A percentile compares a stretch with the other conserved stretches of the same genome.
phyloP scores from a whole-genome alignment of 35 echinoderm and acorn worm species.

The Ophioderma brevispina region DNA sequence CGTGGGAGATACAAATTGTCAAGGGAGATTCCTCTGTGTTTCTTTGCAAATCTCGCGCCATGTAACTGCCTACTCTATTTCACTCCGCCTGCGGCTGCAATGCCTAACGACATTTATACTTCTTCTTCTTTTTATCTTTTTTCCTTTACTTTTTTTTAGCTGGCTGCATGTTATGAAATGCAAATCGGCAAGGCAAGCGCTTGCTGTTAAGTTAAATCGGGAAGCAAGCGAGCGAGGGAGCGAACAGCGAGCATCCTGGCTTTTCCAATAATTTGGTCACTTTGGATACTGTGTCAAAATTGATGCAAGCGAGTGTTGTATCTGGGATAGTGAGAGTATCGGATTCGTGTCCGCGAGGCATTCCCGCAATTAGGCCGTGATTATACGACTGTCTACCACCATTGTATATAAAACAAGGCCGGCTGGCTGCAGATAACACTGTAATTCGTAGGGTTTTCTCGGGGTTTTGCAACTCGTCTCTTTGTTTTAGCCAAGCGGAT shows the following conservation, averaged over 20 bases:
- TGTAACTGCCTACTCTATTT: background rate
- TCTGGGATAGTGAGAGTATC: background rate
- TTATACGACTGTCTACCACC: conserved; percentile 5
- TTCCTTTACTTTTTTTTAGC: background rate
- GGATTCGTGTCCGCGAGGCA: background rate
- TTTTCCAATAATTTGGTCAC: background rate
- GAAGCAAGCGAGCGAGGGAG: background rate
- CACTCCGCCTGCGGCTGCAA: background rate
- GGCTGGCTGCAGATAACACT: background rate
- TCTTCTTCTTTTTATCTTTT: background rate
- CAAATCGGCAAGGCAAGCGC: background rate
- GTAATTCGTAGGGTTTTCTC: too few relatives aligned
- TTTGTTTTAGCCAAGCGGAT: too few relatives aligned
- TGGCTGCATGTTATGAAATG: conserved; percentile 2
- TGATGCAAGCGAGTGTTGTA: background rate
- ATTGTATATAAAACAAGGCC: conserved; percentile 13
- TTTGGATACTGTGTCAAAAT: conserved; percentile 1
- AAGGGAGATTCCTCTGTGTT: background rate
- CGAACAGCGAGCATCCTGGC: background rate
- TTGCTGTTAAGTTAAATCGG: background rate
- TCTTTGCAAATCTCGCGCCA: background rate
- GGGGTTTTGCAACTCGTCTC: too few relatives aligned
- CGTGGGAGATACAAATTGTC: background rate
- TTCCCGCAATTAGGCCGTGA: background rate
- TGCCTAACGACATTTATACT: conserved; percentile 5